Evolutionary conservation across 2,797 vertebrate species (phyloP).

Genomic region (Spheniscus humboldti): DNA sequence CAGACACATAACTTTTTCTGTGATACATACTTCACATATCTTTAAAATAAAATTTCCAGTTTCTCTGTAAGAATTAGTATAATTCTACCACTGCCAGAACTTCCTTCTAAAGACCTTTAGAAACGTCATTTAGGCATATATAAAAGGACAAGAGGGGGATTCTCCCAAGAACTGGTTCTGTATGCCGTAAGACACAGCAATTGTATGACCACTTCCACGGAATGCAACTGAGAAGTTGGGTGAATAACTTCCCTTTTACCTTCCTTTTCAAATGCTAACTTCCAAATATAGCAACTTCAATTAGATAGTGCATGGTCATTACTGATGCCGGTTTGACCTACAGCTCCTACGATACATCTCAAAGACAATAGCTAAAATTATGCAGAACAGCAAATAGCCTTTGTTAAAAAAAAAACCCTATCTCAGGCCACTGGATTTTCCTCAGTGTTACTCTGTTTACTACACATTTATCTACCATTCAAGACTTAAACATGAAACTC

Average conservation of each 20-base stretch:
- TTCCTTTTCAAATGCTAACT: neutral
- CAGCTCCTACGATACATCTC: neutral
- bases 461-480: neutral
- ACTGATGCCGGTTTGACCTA: neutral
- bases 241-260: neutral
- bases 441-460: neutral
- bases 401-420: neutral
- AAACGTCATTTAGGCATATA: neutral
- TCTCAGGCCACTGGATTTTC: neutral
- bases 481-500: neutral
- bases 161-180: neutral
- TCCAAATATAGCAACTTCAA: neutral
- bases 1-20: neutral
- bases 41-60: neutral
- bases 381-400: neutral
- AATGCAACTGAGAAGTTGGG: neutral
- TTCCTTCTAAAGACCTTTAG: neutral
- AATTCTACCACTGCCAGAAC: neutral
- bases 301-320: neutral
- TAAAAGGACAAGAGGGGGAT: neutral
- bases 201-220: neutral
- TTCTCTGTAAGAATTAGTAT: neutral
- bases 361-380: neutral
- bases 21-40: neutral
- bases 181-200: neutral